Base-by-base conservation (phyloP, 2,113 vertebrate genomes). In the Tichodroma muraria region DNA sequence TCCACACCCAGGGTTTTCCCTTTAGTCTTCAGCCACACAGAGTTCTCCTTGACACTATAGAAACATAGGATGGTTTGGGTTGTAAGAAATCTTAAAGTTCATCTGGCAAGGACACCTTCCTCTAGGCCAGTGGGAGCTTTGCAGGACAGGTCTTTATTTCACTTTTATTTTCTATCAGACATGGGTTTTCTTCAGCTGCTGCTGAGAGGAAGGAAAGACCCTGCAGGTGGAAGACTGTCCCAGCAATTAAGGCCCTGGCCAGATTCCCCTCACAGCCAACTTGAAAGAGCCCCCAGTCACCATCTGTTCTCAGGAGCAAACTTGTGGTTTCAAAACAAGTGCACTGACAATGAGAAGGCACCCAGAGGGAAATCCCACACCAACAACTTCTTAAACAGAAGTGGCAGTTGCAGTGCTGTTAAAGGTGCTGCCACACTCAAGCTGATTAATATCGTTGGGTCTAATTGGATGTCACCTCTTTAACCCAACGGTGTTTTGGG, bases 231-330 rank as follows among this genome's bases (percentile, higher is more conserved):
- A 71, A 86, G 8, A 38, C 8, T 42, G 44, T 13, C 13, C 59
- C 59, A 90, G 80, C 24, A 86, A 57, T 47, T 81, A 5, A 60
- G 38, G 35, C 37, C 53, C 44, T 72, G 65, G 57, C 44, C 80
- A 88, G 44, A 69, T 80, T 95, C 73, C 80, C 70, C 77, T 91
- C 79, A 53, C 73, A 89, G 66, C 80, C 91, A 57, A n/a, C 73
- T 96, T 92, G 66, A 89, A 75, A 85, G 60, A 88, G 45, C 25
- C 64, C 56, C 37, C 77, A 85, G 75, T 49, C 71, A 89, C 91
- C 92, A 72, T 84, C 85, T 95, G 92, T 49, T 94, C 82, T 82
- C 66, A 72, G 65, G 66, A 88, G 40, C 69, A 80, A 96, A 89
- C 53, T n/a, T 90, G 91, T 65, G 80, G 92, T 96, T 96, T 96